Evolutionary conservation across 2,113 vertebrate species (phyloP).

Genomic region (rat (Rattus norvegicus)): GRCr8 NC_086019.1:209234001-209234500

Average conservation of each 20-base stretch:
- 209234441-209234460: rapidly evolving
- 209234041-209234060: neutral
- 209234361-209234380: rapidly evolving
- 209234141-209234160: neutral
- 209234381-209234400: neutral
- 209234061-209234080: neutral
- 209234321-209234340: neutral
- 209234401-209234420: rapidly evolving
- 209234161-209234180: neutral
- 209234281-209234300: neutral
- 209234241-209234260: rapidly evolving
- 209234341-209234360: neutral
- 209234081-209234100: neutral
- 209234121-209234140: neutral
- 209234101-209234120: neutral
- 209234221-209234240: neutral
- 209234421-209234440: rapidly evolving
- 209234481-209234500: neutral
- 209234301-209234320: neutral
- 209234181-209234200: neutral
- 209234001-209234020: neutral
- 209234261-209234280: neutral
- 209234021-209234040: neutral
- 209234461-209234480: neutral
- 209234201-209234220: neutral